Evolutionary conservation across 2,113 vertebrate species (phyloP).

Genomic region (Chaetops frenatus): DNA sequence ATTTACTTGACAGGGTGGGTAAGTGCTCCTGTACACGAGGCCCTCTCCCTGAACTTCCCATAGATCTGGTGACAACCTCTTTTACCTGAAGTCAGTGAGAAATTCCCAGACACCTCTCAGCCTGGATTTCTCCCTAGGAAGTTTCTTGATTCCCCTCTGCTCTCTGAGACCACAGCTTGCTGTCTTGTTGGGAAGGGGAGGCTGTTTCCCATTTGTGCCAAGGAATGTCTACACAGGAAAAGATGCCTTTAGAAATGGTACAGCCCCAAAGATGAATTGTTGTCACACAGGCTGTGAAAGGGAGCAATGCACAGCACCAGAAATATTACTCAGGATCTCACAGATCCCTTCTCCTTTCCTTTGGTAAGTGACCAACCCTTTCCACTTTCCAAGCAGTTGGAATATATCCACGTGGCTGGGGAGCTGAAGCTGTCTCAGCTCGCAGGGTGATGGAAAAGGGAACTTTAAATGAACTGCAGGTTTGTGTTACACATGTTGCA

Average conservation of each 20-base stretch:
- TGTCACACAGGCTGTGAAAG: background rate
- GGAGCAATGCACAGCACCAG: background rate
- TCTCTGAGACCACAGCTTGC: background rate
- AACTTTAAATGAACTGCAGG: background rate
- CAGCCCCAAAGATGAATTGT: background rate
- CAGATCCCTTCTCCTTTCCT: background rate
- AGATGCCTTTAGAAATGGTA: background rate
- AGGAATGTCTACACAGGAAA: background rate
- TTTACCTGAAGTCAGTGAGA: background rate
- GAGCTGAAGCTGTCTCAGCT: background rate
- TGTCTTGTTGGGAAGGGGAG: background rate
- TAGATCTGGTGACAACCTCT: background rate
- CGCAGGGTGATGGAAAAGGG: background rate
- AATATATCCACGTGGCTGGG: accelerated
- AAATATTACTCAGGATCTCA: background rate
- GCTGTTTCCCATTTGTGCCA: background rate
- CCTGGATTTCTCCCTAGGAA: background rate
- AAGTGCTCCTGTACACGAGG: background rate
- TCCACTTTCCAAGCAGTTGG: background rate
- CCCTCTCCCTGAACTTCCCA: background rate
- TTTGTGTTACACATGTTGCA: background rate
- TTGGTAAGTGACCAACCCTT: background rate
- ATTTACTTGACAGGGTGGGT: background rate
- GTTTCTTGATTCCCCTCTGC: background rate
- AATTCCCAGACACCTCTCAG: background rate